phyloP scores from a whole-genome alignment of 2,888 invertebrate genomes.

The Catocala fraxini region DNA sequence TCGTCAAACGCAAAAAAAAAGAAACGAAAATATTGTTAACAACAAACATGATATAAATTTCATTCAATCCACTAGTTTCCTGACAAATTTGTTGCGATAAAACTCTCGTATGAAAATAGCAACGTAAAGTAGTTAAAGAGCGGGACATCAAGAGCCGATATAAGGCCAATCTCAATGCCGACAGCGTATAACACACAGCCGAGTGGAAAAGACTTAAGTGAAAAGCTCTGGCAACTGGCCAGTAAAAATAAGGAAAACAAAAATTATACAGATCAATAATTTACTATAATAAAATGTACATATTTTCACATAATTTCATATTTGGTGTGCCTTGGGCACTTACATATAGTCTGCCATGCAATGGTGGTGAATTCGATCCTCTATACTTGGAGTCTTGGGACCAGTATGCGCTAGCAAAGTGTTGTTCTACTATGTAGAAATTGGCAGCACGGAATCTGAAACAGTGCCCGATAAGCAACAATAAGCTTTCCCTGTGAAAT shows the following conservation, averaged over 20 bases:
- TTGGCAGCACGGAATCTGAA: too few relatives aligned
- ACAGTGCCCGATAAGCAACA: too few relatives aligned
- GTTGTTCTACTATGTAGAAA: too few relatives aligned
- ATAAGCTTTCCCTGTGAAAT: too few relatives aligned
- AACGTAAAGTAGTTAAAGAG: background rate
- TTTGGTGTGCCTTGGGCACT: background rate
- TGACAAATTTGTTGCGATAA: background rate
- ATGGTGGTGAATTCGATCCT: background rate
- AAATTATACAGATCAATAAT: slow-evolving; percentile 10
- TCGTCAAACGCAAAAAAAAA: background rate
- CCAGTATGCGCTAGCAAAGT: too few relatives aligned
- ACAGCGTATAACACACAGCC: background rate
- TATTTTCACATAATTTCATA: background rate
- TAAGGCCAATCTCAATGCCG: background rate
- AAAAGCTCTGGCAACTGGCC: slow-evolving; percentile 5
- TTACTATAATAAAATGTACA: slow-evolving; percentile 7
- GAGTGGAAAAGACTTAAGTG: slow-evolving; percentile 1
- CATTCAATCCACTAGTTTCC: background rate
- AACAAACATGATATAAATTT: background rate
- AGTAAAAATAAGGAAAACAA: slow-evolving; percentile 7
- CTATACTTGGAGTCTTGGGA: too few relatives aligned
- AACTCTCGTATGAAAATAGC: background rate
- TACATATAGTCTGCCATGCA: too few relatives aligned
- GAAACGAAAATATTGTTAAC: background rate
- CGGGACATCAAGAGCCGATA: background rate